Conservation (phyloP, 2,113 vertebrate species). For the Mystacornis crossleyi region DNA sequence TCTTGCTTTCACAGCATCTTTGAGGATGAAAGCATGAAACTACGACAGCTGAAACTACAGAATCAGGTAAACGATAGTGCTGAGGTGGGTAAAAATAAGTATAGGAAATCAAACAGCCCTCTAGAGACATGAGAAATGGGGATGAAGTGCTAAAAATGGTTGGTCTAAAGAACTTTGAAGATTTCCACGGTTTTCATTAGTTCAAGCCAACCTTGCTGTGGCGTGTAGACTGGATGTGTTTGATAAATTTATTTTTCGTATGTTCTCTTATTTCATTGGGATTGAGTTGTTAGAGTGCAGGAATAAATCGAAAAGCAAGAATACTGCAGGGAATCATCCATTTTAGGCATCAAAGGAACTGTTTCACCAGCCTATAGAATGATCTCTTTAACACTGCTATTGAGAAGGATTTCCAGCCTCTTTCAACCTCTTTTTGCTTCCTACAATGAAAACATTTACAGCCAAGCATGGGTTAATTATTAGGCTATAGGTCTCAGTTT, state of each 20-base stretch:
- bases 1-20: slow-evolving; percentile 77
- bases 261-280: neutral
- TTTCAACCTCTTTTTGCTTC: neutral
- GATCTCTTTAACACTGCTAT: neutral
- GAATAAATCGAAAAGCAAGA: neutral
- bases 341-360: neutral
- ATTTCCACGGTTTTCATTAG: neutral
- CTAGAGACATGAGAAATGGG: neutral
- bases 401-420: neutral
- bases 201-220: neutral
- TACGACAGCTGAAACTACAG: slow-evolving; percentile 91
- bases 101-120: neutral
- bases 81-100: neutral
- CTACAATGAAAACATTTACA: neutral
- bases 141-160: neutral
- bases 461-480: neutral
- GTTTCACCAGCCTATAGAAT: neutral
- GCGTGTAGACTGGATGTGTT: neutral
- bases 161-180: neutral
- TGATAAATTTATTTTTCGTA: neutral
- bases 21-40: slow-evolving; percentile 84
- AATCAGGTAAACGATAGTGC: slow-evolving; percentile 83
- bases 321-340: neutral
- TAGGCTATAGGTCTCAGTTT: neutral
- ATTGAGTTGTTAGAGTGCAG: neutral